Evolutionary conservation across 2,888 invertebrate genomes (phyloP), one percentile per base, ranked within the genome.

Genomic region (Amblyteles armatorius): DNA sequence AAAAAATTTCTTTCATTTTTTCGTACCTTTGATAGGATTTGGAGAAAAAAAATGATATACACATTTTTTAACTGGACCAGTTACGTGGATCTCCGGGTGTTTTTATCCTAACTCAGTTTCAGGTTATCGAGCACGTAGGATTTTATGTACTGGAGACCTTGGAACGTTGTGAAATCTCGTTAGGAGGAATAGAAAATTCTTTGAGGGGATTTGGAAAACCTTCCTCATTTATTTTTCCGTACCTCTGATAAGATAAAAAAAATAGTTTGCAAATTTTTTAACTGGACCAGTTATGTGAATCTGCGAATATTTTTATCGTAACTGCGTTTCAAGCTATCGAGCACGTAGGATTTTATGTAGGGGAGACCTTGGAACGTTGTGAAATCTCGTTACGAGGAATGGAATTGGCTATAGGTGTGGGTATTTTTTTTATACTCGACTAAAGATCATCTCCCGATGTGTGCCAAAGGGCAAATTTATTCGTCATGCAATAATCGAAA

Each of bases 371-470:
- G 19, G 57, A 57, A 57, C 57, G 26, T 52, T 52, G 19, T 22
- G 57, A 57, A 22, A 26, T 11, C 11, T 57, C 57, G 26, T 26
- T 6, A 22, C 19, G 26, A 57, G 4, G 26, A 19, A 26, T 26
- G 57, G 22, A 26, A 26, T 57, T 13, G 57, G 19, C 19, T 52
- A 2, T n/a, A 26, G 57, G 57, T 57, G 57, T 26, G 57, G 57
- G 9, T 19, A 57, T 57, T 57, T 26, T 26, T 57, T 57, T 4
- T 57, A 26, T 13, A 57, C 57, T 57, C 57, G 26, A 9, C 26
- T 57, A 57, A 57, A 57, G 22, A 57, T 57, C 22, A 57, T 19
- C 57, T 57, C 57, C 9, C 57, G 57, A 57, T 22, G 57, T 26
- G 11, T 26, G 57, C 19, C 22, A 57, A 57, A 57, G 57, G 57